Base-by-base conservation (phyloP, 2,797 vertebrate genomes). In the Megaceryle alcyon region DNA sequence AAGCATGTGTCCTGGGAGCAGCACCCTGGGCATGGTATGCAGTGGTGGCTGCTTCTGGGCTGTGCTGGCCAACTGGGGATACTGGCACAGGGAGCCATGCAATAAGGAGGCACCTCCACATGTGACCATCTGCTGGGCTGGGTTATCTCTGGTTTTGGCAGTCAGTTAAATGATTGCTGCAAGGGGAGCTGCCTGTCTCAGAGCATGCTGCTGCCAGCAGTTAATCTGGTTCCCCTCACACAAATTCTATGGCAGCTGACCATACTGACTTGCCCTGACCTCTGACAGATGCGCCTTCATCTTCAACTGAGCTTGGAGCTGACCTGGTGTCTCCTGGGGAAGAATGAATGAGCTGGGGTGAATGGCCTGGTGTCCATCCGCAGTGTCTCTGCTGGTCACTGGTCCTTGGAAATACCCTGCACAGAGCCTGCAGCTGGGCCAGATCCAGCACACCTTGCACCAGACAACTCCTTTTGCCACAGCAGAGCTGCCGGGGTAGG, bases 11-110 rank as follows among this genome's bases (percentile, higher is more conserved):
- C 49, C 71, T 41, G 76, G 31, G 48, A 71, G 37, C 53, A 69
- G n/a, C 0, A 1, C 63, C n/a, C 18, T 3, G 43, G 23, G 9
- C 5, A 0, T 1, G 28, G 33, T 5, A 3, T 0, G 0, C 1
- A 10, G 12, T 13, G n/a, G 21, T 39, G 35, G 4, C 9, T 39
- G 53, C 57, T 82, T 11, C 29, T 48, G 54, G 44, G 56, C 28
- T 33, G 48, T 2, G 0, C 23, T 41, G 39, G 15, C 22, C 51
- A 25, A 37, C 28, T 33, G 61, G 57, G 13, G 17, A 18, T 2
- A 2, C 7, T 3, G n/a, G 20, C 53, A 10, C 11, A 19, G 18
- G 49, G 71, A 61, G 18, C 21, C 0, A 1, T 6, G 20, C 23
- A 3, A 51, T 14, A 28, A 68, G 9, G 6, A 41, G 28, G 17